Base-by-base conservation (phyloP, 2,797 vertebrate genomes). In the Emydoidea blandingii region DNA sequence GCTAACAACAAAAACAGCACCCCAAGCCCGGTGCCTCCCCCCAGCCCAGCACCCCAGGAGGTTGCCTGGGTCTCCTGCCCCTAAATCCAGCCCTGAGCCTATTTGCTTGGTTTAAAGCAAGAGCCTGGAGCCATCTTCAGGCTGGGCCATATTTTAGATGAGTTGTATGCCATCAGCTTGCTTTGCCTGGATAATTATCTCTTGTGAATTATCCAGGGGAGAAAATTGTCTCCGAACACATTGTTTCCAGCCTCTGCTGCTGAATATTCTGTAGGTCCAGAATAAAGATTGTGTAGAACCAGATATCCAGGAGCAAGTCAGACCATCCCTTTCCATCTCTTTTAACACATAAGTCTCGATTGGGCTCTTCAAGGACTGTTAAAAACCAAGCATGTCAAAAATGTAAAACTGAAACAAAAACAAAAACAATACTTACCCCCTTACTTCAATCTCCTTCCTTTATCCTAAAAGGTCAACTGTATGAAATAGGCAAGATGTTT, bases 121-220 rank as follows among this genome's bases (percentile, higher is more conserved):
- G 29, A 96, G 79, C 83, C 90, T 88, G 91, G 27, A 91, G 93
- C 29, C 81, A 90, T n/a, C 59, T 56, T 94, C 89, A 93, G 92
- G 54, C 83, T 59, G 74, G 96, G 91, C 91, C 59, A 89, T 93
- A 89, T 90, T 95, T 95, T 18, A 95, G 83, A 90, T 19, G 8
- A 57, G 76, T 91, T 96, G 89, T 50, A 76, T 88, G 89, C 74
- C 86, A 94, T 92, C 94, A 89, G 74, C 52, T 89, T 53, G 86
- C 83, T 91, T 82, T 94, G 92, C 91, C 85, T 95, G 90, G 87
- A 57, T 95, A 95, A 96, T 95, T 95, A 57, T 23, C 93, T 54
- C 83, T 91, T 81, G 90, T 94, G 94, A 93, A 95, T 95, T 86
- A 94, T 53, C 92, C 90, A 92, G 72, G 59, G 94, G 87, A 92